A percentile compares a stretch with the other conserved stretches of the same genome.
These are phyloP conservation scores for Trachelus tabidus DNA, from an alignment of 2,888 invertebrate genomes.

Conservation along the genomic window DNA sequence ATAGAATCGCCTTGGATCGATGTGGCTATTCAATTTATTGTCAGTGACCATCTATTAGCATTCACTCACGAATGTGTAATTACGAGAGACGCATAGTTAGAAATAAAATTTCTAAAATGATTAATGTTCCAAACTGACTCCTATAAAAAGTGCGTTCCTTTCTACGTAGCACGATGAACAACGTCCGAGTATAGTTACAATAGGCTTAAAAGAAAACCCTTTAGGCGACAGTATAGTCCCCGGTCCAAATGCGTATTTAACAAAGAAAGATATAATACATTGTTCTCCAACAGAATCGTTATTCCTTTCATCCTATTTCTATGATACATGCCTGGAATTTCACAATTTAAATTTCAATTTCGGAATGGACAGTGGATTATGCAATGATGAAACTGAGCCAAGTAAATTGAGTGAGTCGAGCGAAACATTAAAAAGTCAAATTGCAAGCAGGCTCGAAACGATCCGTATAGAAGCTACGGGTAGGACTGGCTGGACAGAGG, in stretches of 20 bases:
- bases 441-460: not conserved
- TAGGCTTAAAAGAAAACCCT: not conserved
- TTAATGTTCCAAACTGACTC: not conserved
- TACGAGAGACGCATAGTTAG: slow-evolving; percentile 23
- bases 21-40: slow-evolving; percentile 46
- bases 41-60: slow-evolving; percentile 39
- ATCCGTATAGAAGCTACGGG: not conserved
- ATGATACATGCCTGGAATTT: not conserved
- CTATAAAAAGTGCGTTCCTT: not conserved
- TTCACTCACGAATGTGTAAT: slow-evolving; percentile 33
- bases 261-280: not conserved
- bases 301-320: not conserved
- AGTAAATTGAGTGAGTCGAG: not conserved
- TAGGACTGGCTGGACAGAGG: slow-evolving; percentile 32
- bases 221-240: not conserved
- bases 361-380: not conserved
- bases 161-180: not conserved
- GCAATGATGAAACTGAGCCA: not conserved
- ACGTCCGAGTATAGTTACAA: not conserved
- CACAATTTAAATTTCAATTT: not conserved
- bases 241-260: not conserved
- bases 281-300: not conserved
- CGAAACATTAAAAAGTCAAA: not conserved
- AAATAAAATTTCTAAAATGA: not conserved
- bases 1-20: slow-evolving; percentile 37